phyloP scores from a whole-genome alignment of 2,888 invertebrate species.

The Apamea epomidion region DNA sequence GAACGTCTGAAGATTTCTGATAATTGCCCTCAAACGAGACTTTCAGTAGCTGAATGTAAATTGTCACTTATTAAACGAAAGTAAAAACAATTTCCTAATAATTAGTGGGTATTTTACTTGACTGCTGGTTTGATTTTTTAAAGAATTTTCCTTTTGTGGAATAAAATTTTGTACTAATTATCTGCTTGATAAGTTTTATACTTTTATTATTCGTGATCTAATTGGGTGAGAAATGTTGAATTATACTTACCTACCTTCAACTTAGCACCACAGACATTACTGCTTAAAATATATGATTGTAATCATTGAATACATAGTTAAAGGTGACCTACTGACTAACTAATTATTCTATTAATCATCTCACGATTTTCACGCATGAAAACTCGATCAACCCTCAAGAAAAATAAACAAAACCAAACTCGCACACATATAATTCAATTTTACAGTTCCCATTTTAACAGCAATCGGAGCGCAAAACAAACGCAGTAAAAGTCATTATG shows the following conservation, averaged over 20 bases:
- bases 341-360: conserved; percentile 3
- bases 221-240: not conserved
- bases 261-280: not conserved
- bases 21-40: conserved; percentile 51
- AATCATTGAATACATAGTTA: not conserved
- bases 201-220: not conserved
- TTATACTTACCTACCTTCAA: not conserved
- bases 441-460: conserved; percentile 49
- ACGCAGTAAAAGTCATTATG: conserved; percentile 58
- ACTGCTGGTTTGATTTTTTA: not conserved
- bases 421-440: conserved; percentile 57
- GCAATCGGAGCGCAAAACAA: conserved; percentile 53
- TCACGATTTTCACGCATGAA: not conserved
- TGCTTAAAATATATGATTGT: not conserved
- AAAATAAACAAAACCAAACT: conserved; percentile 24
- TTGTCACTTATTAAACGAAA: conserved; percentile 32
- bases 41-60: conserved; percentile 30
- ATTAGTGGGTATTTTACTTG: conserved; percentile 2
- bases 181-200: not conserved
- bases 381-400: conserved; percentile 17
- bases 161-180: not conserved
- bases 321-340: not conserved
- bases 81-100: conserved; percentile 5
- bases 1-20: conserved; percentile 42
- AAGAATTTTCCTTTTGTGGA: not conserved